Evolutionary conservation across 1,140 invertebrate genomes (phyloP).

Genomic region (Drosophila sp.): DNA sequence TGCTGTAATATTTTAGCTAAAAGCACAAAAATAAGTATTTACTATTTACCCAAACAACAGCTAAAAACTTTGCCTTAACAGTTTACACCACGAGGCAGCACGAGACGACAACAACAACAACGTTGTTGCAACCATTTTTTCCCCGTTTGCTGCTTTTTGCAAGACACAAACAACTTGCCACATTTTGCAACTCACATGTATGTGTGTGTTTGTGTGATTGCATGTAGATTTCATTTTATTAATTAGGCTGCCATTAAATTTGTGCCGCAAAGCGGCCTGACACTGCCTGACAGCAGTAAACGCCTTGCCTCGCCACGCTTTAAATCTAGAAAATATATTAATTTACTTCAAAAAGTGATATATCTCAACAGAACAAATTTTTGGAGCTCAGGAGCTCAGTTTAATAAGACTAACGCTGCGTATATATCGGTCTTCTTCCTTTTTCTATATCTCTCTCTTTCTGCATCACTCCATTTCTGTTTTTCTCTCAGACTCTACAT

Average conservation of each 20-base stretch:
- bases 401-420: too few relatives aligned
- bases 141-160: background rate
- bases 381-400: too few relatives aligned
- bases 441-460: too few relatives aligned
- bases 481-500: too few relatives aligned
- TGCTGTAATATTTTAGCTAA: slow-evolving; percentile 57
- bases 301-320: background rate
- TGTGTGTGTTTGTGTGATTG: slow-evolving; percentile 9
- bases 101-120: slow-evolving; percentile 19
- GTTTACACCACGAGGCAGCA: slow-evolving; percentile 38
- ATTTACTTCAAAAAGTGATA: too few relatives aligned
- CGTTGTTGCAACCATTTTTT: too few relatives aligned
- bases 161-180: slow-evolving; percentile 20
- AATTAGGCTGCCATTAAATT: slow-evolving; percentile 48
- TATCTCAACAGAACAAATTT: too few relatives aligned
- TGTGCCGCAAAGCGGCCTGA: slow-evolving; percentile 11
- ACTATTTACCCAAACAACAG: slow-evolving; percentile 33
- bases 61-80: slow-evolving; percentile 35
- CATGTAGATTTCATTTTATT: slow-evolving; percentile 43
- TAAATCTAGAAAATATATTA: too few relatives aligned
- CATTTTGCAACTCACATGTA: slow-evolving; percentile 3
- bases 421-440: too few relatives aligned
- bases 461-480: too few relatives aligned
- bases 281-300: slow-evolving; percentile 5
- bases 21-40: slow-evolving; percentile 46